Evolutionary conservation across 1,140 invertebrate species (phyloP), one percentile per base, ranked within the genome.

Genomic region (Drosophila ambigua): DNA sequence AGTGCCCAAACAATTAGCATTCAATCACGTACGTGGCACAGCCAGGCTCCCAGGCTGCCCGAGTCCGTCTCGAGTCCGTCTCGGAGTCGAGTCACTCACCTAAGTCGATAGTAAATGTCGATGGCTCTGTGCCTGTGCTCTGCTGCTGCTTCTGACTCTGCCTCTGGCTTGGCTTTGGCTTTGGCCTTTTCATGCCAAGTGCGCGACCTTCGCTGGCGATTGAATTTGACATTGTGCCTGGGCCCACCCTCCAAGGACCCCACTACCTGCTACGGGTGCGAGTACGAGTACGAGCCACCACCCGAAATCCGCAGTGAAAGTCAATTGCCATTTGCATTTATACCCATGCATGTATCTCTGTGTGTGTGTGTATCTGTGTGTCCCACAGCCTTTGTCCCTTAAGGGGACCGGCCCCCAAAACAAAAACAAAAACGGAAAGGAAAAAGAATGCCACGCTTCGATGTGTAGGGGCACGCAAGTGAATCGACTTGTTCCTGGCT

Each of bases 321-420:
- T 88, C 83, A 83, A 79, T 88, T 88, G 75, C 57, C 79, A 87
- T 87, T 88, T 87, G 79, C 83, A 88, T 87, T 79, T 65, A 64
- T 63, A 66, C 24, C 54, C 44, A 63, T 16, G 41, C 16, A 51
- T 60, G 62, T 63, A 35, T 9, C 7, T 48, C 44, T 31, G 9
- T 31, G 31, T 31, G 2, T 24, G 23, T 24, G 23, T 49, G 59
- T 52, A 28, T 60, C 16, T 41, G 44, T 59, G 43, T 15, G 53
- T 46, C 35, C n/a, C 8, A 16, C 20, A 13, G 48, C 16, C 41
- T 50, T 53, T 55, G 58, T 49, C 50, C 72, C 49, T 44, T 11
- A 43, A 49, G 31, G 51, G 44, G 23, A 57, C 39, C 48, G 52
- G 39, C 54, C 69, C 69, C 48, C 39, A 67, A 77, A 39, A 87